Conservation (phyloP, 2,113 vertebrate genomes). For the Entelurus aequoreus region DNA sequence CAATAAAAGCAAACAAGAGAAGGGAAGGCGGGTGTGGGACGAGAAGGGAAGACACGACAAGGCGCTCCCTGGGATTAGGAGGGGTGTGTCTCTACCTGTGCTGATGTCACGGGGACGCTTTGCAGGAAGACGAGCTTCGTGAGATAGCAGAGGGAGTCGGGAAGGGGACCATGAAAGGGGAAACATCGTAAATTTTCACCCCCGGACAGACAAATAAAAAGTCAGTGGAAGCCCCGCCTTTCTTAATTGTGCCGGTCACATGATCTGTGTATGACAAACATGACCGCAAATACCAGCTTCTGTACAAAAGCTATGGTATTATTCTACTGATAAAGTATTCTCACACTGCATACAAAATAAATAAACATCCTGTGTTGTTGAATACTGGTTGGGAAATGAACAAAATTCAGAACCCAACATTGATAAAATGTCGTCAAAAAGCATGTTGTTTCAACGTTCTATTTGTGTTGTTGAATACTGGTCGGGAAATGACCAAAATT, state of each 20-base stretch:
- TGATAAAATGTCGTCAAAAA: too few species aligned
- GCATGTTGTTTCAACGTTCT: too few species aligned
- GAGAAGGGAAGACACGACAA: constrained; percentile 34
- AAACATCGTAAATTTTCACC: constrained; percentile 69
- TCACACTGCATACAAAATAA: constrained; percentile 66
- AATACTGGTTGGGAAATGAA: too few species aligned
- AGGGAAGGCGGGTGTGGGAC: constrained; percentile 11
- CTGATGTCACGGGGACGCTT: constrained; percentile 38
- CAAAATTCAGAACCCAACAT: too few species aligned
- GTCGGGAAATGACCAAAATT: too few species aligned
- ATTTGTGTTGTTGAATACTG: too few species aligned
- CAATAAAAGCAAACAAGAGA: constrained; percentile 37
- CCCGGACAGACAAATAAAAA: constrained; percentile 72
- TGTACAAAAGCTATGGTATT: too few species aligned
- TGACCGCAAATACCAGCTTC: too few species aligned
- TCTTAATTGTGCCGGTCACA: constrained; percentile 55
- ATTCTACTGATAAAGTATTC: constrained; percentile 61
- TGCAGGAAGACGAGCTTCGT: constrained; percentile 66
- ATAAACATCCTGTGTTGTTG: constrained; percentile 57
- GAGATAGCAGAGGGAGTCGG: constrained; percentile 60
- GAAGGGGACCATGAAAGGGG: constrained; percentile 61
- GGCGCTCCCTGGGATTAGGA: constrained; percentile 37
- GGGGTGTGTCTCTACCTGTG: constrained; percentile 55
- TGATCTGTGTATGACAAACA: constrained; percentile 58
- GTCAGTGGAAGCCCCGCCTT: constrained; percentile 51